Percentiles rank a stretch among this genome's conserved stretches.
Conservation (phyloP, 2,888 invertebrate species). For the Callosobruchus maculatus region DNA sequence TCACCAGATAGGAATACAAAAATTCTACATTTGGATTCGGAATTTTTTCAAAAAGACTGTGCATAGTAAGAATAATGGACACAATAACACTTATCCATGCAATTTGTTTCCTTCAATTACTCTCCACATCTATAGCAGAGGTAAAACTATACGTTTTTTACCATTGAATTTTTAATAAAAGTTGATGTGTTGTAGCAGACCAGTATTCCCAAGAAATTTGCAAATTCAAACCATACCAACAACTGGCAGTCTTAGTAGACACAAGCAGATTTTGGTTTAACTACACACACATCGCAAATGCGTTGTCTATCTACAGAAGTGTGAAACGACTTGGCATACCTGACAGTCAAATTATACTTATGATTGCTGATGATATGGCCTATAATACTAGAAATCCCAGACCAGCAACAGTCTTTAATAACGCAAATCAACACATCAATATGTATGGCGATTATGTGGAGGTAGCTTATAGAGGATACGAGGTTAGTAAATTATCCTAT, state of each 20-base stretch:
- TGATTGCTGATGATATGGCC: conserved; percentile 99
- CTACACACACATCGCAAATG: conserved; percentile 98
- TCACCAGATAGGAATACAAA: too few species aligned
- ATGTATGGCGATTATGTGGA: conserved; percentile 99
- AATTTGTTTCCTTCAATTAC: not conserved
- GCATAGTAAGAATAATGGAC: not conserved
- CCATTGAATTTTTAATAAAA: not conserved
- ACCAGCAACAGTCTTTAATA: conserved; percentile 97
- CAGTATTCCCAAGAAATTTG: not conserved
- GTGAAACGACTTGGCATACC: conserved; percentile 97
- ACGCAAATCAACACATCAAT: conserved; percentile 96
- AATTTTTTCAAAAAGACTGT: not conserved
- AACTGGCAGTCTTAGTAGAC: conserved; percentile 99
- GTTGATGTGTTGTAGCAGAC: not conserved
- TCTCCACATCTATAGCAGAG: not conserved
- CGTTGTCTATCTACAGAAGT: conserved; percentile 94
- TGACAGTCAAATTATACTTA: conserved; percentile 96
- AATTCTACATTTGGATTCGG: too few species aligned
- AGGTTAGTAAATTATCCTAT: conserved; percentile 57
- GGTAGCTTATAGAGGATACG: conserved; percentile 94
- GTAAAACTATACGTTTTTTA: not conserved
- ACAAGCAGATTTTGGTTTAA: conserved; percentile 99
- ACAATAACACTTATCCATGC: not conserved
- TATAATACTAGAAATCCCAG: conserved; percentile 97
- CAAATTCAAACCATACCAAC: conserved; percentile 70